Evolutionary conservation across 2,888 invertebrate genomes (phyloP), one percentile per base, ranked within the genome.

Genomic region (Malthinus seriepunctatus): DNA sequence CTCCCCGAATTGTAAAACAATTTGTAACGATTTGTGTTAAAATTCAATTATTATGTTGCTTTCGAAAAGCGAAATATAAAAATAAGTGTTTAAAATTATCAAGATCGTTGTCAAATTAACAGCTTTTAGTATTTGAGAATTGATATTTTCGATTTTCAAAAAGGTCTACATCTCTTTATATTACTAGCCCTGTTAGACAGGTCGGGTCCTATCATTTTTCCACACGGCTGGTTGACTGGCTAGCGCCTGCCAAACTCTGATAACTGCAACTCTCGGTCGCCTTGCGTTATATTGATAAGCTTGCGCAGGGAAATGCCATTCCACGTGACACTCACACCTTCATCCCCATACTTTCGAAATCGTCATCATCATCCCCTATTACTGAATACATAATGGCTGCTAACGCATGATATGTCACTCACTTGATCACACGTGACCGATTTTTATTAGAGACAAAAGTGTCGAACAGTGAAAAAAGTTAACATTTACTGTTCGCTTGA

Each of bases 151-250:
- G 39, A 23, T 42, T 42, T 42, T 15, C 32, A 23, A 46, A 38
- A 48, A 39, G 47, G 45, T 37, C 44, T 45, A 37, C 39, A 42
- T 42, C 39, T 42, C 39, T 42, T 42, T 42, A 54, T 50, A 50
- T 61, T 61, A 45, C 44, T 54, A 46, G 54, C 45, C 51, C 48
- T 57, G 50, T 53, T 54, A 62, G 62, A 62, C 62, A 62, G 54
- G 39, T 42, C 23, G 51, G 53, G 70, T 75, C 76, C 81, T 83
- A 83, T 83, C 82, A 80, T 83, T 83, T 83, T 83, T 83, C 82
- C 82, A 80, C 83, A 83, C 80, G 81, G 78, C 75, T 79, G 79
- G 74, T 75, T 76, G 77, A 74, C 76, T 71, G 67, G 68, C 66
- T 68, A 67, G 66, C 69, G 73, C 70, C 75, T 76, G 76, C 76